Evolutionary conservation across 2,888 invertebrate genomes (phyloP), one percentile per base, ranked within the genome.

Genomic region (Morpho deidamia): DNA sequence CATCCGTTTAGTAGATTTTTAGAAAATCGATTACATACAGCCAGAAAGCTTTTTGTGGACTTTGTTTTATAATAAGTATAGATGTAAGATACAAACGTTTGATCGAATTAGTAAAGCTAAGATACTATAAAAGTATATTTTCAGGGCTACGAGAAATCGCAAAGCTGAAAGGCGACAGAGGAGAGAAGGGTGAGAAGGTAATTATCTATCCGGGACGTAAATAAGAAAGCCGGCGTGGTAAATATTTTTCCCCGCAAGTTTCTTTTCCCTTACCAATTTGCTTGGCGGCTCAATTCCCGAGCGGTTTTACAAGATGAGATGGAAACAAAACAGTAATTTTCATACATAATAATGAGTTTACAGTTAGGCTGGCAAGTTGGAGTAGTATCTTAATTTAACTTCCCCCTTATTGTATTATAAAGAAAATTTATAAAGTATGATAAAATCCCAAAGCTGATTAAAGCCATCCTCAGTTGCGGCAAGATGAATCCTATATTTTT

Each of bases 161-260:
- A 47, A 60, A 64, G 59, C 51, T 64, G 52, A 81, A 75, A 61
- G 75, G 69, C 37, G 66, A 64, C 42, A 85, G 78, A 67, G 83
- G 82, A 40, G 84, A 84, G 11, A 64, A 69, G 56, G 88, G 87
- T 49, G 87, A 85, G 63, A 89, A 89, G 86, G 88, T 89, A 83
- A 79, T 74, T 73, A 74, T 64, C 60, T 57, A 45, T 34, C 33
- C 37, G 55, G 8, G 62, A 60, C 50, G 50, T 65, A 55, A 56
- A 55, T 49, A 52, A 51, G 56, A 62, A 59, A 61, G 23, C 41
- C 23, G 40, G 33, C 39, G 14, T 32, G 7, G 44, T 37, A 12
- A 23, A 51, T 9, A 43, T 49, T 54, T 59, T 59, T 54, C 35
- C 42, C 37, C 39, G 12, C 12, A n/a, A 44, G 48, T 54, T 57